Percentiles rank a stretch among this genome's conserved stretches.
phyloP scores from a whole-genome alignment of 2,888 invertebrate genomes.

The Troides aeacus region DNA sequence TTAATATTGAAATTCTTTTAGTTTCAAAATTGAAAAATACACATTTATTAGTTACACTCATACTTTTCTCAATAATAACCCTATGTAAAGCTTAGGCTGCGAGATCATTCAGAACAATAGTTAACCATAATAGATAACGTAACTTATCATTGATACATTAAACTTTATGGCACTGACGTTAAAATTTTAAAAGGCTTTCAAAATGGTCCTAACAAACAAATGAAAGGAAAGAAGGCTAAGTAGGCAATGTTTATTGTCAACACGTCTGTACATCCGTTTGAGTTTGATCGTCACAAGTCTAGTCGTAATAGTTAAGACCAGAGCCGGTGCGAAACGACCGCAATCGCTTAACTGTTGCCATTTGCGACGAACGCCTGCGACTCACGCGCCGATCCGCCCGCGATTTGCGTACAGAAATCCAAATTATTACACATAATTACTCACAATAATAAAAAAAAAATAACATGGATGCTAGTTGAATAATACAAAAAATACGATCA shows the following conservation, averaged over 20 bases:
- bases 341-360: constrained; percentile 66
- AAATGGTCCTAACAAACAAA: background rate
- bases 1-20: background rate
- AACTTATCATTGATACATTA: background rate
- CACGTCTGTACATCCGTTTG: constrained; percentile 36
- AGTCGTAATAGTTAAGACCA: constrained; percentile 69
- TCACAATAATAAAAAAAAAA: background rate
- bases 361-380: constrained; percentile 61
- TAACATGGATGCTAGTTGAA: constrained; percentile 13
- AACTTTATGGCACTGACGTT: background rate
- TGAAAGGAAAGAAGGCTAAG: constrained; percentile 15
- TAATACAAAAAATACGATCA: background rate
- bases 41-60: background rate
- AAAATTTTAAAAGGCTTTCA: background rate
- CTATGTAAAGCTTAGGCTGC: background rate
- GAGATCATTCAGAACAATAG: background rate
- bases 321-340: constrained; percentile 59
- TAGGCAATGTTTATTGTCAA: constrained; percentile 31
- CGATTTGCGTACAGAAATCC: constrained; percentile 23
- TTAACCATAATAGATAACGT: background rate
- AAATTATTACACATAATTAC: background rate
- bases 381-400: constrained; percentile 38
- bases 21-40: no score
- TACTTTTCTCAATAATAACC: background rate
- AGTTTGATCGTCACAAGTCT: constrained; percentile 56